Evolutionary conservation across 1,140 invertebrate genomes (phyloP), one percentile per base, ranked within the genome.

Genomic region (Drosophila tristis): DNA sequence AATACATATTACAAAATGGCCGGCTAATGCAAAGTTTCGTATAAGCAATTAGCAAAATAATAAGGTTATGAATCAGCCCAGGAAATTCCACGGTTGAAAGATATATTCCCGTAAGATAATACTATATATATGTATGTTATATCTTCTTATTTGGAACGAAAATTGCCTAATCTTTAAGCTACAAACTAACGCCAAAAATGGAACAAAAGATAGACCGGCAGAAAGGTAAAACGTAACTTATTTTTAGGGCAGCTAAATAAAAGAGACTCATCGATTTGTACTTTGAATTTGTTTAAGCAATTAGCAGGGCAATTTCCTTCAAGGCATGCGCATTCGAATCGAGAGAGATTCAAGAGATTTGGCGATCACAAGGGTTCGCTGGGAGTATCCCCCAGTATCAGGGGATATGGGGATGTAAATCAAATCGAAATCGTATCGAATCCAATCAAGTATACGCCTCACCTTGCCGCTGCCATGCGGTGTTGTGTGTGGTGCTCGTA

Each of bases 341-440:
- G 23, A 25, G 26, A 39, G 35, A 39, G 9, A 39, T 11, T 39
- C 35, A 39, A 39, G 35, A 39, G 35, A 39, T 39, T 39, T 39
- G 13, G 35, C 13, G 35, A 70, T 70, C 67, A 70, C 67, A 70
- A 70, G 67, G 64, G 64, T 70, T 39, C 31, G 31, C 11, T 39
- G 35, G 35, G 35, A 39, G 5, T 29, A 29, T 7, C 71, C 67
- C 20, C 20, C 20, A 20, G 20, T 20, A 20, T 20, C 20, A 20
- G 61, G 54, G 51, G 48, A 58, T 74, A 87, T 87, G 79, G 81
- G 78, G 65, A 87, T 85, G 80, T 82, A 75, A 87, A 89, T 82
- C 72, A 76, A 89, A 89, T 66, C 31, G 72, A 90, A 90, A 89
- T 87, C 84, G 82, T 87, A 87, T 68, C 81, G 70, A 86, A 86